A percentile compares a stretch with the other conserved stretches of the same genome.
These are phyloP conservation scores for Gonioctena quinquepunctata DNA, from an alignment of 1,140 invertebrate genomes.

Conservation along the genomic window DNA sequence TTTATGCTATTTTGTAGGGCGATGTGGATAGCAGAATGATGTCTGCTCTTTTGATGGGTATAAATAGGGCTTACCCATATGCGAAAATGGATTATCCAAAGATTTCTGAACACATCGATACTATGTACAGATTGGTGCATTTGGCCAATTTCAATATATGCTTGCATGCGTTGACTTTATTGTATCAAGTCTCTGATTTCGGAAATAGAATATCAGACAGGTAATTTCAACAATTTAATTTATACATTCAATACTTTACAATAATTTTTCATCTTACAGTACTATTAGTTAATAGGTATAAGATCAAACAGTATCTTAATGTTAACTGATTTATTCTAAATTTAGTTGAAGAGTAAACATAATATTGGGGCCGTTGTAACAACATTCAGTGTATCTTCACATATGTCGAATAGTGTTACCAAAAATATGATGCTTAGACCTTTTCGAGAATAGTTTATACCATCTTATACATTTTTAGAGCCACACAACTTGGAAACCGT, in stretches of 20 bases:
- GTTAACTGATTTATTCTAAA: too few relatives aligned
- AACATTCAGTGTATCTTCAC: too few relatives aligned
- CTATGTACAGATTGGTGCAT: conserved; percentile 89
- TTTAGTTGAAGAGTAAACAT: too few relatives aligned
- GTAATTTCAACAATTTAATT: conserved; percentile 45
- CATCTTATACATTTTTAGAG: too few relatives aligned
- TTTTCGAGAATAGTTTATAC: too few relatives aligned
- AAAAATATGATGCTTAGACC: too few relatives aligned
- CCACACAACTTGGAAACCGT: too few relatives aligned
- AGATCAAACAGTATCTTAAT: too few relatives aligned
- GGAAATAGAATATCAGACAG: conserved; percentile 61
- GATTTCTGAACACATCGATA: conserved; percentile 74
- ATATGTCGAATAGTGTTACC: too few relatives aligned
- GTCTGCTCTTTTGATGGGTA: conserved; percentile 85
- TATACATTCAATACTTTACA: not conserved
- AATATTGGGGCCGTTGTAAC: too few relatives aligned
- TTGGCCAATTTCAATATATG: conserved; percentile 80
- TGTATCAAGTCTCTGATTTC: conserved; percentile 79
- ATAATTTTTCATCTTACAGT: not conserved
- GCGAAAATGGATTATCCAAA: conserved; percentile 63
- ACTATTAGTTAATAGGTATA: too few relatives aligned
- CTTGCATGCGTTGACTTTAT: conserved; percentile 83
- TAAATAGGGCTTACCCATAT: conserved; percentile 86
- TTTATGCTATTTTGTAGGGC: conserved; percentile 60
- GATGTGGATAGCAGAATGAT: conserved; percentile 92